A percentile compares a stretch with the other conserved stretches of the same genome.
These are phyloP conservation scores for Microcebus ravelobensis DNA, from an alignment of 2,113 vertebrate genomes.

Conservation along the genomic window DNA sequence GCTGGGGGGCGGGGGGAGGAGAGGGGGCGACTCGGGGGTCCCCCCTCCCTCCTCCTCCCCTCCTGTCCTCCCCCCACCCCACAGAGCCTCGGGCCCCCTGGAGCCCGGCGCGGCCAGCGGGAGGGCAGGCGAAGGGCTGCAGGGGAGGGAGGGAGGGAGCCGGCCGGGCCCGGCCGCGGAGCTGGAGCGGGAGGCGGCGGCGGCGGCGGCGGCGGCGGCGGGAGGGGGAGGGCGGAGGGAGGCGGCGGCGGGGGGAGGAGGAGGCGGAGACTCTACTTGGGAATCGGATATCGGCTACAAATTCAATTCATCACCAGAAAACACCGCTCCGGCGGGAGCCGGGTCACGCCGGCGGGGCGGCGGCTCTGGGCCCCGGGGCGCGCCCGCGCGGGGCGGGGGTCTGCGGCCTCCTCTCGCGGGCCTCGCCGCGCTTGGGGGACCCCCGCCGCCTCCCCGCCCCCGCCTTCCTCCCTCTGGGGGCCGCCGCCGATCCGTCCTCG, in stretches of 20 bases:
- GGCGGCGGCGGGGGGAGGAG: constrained; percentile 53
- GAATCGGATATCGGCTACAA: constrained; percentile 77
- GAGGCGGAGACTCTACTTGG: constrained; percentile 78
- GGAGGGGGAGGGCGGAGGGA: not conserved
- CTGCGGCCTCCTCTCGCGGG: not conserved
- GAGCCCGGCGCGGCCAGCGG: constrained; percentile 64
- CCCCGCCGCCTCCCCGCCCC: constrained; percentile 53
- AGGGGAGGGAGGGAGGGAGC: constrained; percentile 61
- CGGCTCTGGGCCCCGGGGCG: not conserved
- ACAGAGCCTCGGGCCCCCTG: constrained; percentile 62
- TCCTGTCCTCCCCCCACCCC: constrained; percentile 80
- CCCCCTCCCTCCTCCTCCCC: constrained; percentile 80
- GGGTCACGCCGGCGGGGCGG: not conserved
- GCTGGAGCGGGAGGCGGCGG: constrained; percentile 72
- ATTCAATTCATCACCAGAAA: constrained; percentile 74
- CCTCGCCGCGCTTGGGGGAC: not conserved
- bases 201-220: constrained; percentile 35
- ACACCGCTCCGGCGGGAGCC: constrained; percentile 54
- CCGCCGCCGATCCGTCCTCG: not conserved
- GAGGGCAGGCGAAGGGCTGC: constrained; percentile 67
- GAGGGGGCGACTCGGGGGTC: constrained; percentile 78
- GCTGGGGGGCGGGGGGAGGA: constrained; percentile 77
- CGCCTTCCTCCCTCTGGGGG: constrained; percentile 5
- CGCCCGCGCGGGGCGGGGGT: not conserved
- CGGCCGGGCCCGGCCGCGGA: constrained; percentile 74